Conservation (phyloP, 2,113 vertebrate species). For the Rhineura floridana region DNA sequence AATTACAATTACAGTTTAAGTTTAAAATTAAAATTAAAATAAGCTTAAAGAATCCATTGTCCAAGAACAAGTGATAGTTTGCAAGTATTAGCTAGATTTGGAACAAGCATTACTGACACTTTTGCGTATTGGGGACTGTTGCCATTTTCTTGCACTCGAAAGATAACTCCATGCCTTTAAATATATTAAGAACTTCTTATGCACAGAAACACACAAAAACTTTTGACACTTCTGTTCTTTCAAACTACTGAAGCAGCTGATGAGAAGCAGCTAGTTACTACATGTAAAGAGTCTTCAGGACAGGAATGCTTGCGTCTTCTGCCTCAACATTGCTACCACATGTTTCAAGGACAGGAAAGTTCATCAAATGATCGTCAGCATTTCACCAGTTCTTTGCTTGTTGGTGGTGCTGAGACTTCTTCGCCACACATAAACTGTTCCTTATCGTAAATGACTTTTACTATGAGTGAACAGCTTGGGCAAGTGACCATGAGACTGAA, state of each 20-base stretch:
- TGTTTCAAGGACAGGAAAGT: constrained; percentile 27
- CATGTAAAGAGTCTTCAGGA: neutral
- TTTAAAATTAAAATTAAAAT: no score
- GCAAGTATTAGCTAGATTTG: accelerated
- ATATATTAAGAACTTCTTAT: neutral
- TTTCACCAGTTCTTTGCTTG: constrained; percentile 82
- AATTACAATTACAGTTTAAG: no score
- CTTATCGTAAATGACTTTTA: constrained; percentile 96
- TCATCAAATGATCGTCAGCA: constrained; percentile 74
- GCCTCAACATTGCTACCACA: neutral
- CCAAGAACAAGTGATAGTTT: neutral
- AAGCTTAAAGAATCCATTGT: accelerated
- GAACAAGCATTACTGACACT: accelerated
- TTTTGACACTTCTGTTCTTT: neutral
- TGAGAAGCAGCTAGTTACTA: neutral
- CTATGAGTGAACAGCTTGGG: constrained; percentile 93
- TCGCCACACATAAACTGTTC: constrained; percentile 91
- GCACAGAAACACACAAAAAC: neutral
- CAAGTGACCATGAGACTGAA: constrained; percentile 95
- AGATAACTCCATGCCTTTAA: neutral
- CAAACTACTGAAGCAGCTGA: neutral
- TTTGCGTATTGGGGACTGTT: neutral
- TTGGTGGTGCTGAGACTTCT: constrained; percentile 78
- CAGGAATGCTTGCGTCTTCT: neutral
- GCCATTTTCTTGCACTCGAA: neutral